A percentile compares a stretch with the other conserved stretches of the same genome.
Conservation (phyloP, 1,140 invertebrate species). For the Stenopsyche tienmushanensis region DNA sequence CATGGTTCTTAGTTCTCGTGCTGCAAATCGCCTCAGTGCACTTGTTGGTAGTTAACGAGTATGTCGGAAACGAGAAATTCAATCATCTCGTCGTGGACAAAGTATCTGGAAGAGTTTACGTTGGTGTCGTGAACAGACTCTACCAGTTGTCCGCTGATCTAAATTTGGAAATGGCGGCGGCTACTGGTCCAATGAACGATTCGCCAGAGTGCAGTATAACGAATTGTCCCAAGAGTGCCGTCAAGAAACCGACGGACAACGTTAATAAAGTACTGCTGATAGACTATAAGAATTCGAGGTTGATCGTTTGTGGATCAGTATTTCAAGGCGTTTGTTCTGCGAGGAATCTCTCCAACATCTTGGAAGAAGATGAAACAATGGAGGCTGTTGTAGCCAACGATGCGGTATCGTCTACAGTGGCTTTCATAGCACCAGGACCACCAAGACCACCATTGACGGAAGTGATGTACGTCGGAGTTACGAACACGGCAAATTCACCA, state of each 20-base stretch:
- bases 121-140: conserved; percentile 84
- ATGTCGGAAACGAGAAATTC: conserved; percentile 61
- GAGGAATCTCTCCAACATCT: conserved; percentile 77
- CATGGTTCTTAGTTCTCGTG: too few relatives aligned
- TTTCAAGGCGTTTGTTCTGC: conserved; percentile 84
- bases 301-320: conserved; percentile 86
- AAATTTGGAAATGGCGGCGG: conserved; percentile 65
- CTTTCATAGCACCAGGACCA: conserved; percentile 89
- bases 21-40: conserved; percentile 48
- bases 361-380: conserved; percentile 65
- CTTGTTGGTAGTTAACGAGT: conserved; percentile 57
- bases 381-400: conserved; percentile 89
- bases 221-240: conserved; percentile 66
- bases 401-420: conserved; percentile 82
- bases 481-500: conserved; percentile 80
- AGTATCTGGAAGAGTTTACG: conserved; percentile 78
- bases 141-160: conserved; percentile 83
- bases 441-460: conserved; percentile 74
- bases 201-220: conserved; percentile 78
- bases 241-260: conserved; percentile 71
- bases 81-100: conserved; percentile 83
- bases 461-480: conserved; percentile 89
- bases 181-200: conserved; percentile 82
- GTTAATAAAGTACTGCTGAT: conserved; percentile 89
- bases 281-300: conserved; percentile 74